These are phyloP conservation scores for Boleophthalmus pectinirostris DNA, from an alignment of 2,113 vertebrate genomes.

Conservation along the genomic window DNA sequence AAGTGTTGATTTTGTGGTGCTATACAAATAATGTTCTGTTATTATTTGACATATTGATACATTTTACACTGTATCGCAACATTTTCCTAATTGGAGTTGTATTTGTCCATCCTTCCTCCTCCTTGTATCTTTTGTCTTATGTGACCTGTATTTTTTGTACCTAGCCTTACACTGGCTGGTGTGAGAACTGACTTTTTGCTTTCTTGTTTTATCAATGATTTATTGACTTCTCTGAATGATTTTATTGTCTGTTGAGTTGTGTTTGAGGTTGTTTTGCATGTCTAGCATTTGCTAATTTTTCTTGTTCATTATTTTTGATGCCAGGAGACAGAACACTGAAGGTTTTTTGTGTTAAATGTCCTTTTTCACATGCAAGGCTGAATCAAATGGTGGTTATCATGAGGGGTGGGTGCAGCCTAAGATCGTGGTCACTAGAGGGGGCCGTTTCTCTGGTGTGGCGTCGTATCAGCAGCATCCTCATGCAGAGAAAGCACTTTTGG, in stretches of 20 bases:
- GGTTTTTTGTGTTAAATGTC: slow-evolving; percentile 61
- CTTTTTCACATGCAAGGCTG: slow-evolving; percentile 50
- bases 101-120: slow-evolving; percentile 24
- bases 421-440: slow-evolving; percentile 52
- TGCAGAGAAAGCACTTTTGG: slow-evolving; percentile 61
- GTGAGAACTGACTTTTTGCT: slow-evolving; percentile 57
- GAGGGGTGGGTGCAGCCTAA: slow-evolving; percentile 28
- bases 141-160: slow-evolving; percentile 45
- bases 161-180: slow-evolving; percentile 51
- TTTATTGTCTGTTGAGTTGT: slow-evolving; percentile 49
- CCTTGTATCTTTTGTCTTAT: slow-evolving; percentile 34
- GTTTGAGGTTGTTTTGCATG: slow-evolving; percentile 71
- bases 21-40: too few species aligned
- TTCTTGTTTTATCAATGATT: slow-evolving; percentile 44
- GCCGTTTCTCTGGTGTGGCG: slow-evolving; percentile 55
- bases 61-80: neutral
- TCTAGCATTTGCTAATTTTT: slow-evolving; percentile 56
- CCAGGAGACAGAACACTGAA: slow-evolving; percentile 70
- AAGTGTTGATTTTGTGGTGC: neutral
- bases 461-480: slow-evolving; percentile 48
- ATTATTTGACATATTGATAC: neutral
- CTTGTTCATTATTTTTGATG: slow-evolving; percentile 12
- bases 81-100: slow-evolving; percentile 7
- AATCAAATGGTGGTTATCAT: slow-evolving; percentile 8
- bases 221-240: slow-evolving; percentile 46